Evolutionary conservation across 2,797 vertebrate species (phyloP), one percentile per base, ranked within the genome.

Genomic region (Notamacropus eugenii): DNA sequence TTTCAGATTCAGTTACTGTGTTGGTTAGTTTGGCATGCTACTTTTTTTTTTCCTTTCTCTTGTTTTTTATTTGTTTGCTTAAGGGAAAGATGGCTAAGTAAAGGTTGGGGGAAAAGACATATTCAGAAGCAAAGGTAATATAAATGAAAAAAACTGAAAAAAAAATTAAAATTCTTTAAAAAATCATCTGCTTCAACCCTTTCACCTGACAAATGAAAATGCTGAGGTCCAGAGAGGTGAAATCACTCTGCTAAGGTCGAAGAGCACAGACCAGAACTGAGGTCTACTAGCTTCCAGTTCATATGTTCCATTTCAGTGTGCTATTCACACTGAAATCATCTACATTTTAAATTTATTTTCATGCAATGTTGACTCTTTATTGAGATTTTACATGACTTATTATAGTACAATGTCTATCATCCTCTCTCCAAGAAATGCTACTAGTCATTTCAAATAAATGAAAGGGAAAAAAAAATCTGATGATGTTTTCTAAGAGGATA

Each of bases 311-410:
- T 59, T 59, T 92, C 50, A 92, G 28, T 62, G 52, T 34, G 19
- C n/a, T 34, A 31, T 55, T 54, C 74, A 3, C 62, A 96, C 27
- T 94, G 94, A 94, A 82, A 92, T 90, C 56, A 54, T 8, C 56
- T 59, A 29, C 28, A 59, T 94, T 59, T 96, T 94, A 56, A 95
- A 93, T 90, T 95, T 40, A 96, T 96, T 94, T 96, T 90, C 56
- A 92, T 94, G 8, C 24, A 96, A 29, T 93, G 90, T 62, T 90
- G 93, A 29, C 95, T 94, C 92, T 96, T 90, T 29, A 62, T 1
- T n/a, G 95, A 19, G 14, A 92, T 95, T 96, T 96, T 94, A 58
- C 54, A 96, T 59, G 57, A 59, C 10, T 59, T 59, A 31, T 59
- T 31, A 59, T 13, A 58, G 9, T 31, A 31, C 0, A 13, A 10